These are phyloP conservation scores for Syngnathus typhle DNA, from an alignment of 2,113 vertebrate genomes.

Conservation along the genomic window DNA sequence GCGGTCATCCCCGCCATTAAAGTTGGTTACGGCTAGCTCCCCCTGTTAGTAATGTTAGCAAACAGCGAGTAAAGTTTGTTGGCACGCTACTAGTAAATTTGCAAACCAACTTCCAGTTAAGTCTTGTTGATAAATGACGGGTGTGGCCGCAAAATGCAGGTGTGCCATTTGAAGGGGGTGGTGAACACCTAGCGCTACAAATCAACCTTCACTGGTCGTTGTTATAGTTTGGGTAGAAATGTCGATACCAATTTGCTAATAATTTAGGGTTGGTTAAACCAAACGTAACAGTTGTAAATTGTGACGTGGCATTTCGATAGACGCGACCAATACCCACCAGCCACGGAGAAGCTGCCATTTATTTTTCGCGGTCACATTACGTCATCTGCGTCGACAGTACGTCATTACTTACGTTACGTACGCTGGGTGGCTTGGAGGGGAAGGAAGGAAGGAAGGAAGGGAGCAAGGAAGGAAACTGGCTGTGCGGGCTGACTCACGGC, in stretches of 20 bases:
- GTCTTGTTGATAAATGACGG: too few species aligned
- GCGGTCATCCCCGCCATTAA: neutral
- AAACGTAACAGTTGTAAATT: neutral
- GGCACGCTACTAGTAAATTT: neutral
- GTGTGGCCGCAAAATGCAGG: neutral
- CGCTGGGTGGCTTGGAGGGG: constrained; percentile 11
- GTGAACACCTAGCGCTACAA: neutral
- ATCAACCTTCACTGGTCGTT: too few species aligned
- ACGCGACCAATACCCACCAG: neutral
- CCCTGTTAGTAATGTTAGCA: neutral
- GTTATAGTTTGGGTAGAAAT: neutral
- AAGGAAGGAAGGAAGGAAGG: constrained; percentile 51
- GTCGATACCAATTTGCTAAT: neutral
- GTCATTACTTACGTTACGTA: constrained; percentile 28
- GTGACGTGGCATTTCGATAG: neutral
- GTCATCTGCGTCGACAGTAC: constrained; percentile 9
- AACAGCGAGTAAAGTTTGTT: neutral
- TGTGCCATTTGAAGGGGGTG: too few species aligned
- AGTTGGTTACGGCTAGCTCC: neutral
- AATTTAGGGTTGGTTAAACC: neutral
- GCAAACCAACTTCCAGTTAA: neutral
- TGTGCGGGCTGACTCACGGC: constrained; percentile 30
- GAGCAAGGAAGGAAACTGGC: constrained; percentile 46
- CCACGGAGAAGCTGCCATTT: neutral
- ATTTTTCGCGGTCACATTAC: constrained; percentile 1